Evolutionary conservation across 2,888 invertebrate species (phyloP), one percentile per base, ranked within the genome.

Genomic region (Drosophila peninsularis): DNA sequence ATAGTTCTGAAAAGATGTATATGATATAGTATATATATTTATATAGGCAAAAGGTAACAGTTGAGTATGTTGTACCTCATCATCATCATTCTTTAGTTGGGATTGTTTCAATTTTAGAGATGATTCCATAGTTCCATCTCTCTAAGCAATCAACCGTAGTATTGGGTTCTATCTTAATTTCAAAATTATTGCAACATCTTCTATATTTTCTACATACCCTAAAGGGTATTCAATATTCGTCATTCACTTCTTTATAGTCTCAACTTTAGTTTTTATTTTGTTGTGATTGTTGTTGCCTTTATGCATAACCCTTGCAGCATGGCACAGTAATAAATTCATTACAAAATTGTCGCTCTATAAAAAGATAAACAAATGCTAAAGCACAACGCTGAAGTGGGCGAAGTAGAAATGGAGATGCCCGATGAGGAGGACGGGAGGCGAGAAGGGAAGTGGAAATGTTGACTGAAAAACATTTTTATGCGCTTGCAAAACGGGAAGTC

Each of bases 281-380:
- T 30, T 30, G 30, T 30, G 30, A 30, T 66, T 49, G 45, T 68
- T 52, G 47, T 36, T 66, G 68, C 42, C 45, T 85, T 85, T 78
- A 80, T 82, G 79, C 77, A 86, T 80, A 77, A 75, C 86, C 86
- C 77, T 69, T 69, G 62, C 70, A 57, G 56, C 71, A 50, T 76
- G 79, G 71, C 72, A 71, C 58, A 72, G 83, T 86, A 83, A 83
- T 83, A 83, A 83, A 83, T 83, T 83, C 88, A 83, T 83, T 83
- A 88, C 80, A 77, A 83, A 83, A 83, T 83, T 88, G 83, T 83
- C 88, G 83, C 83, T 83, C 71, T 73, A 78, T 71, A 86, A 86
- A 88, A 80, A 88, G 78, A 88, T 88, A 88, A 83, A 88, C 75
- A 82, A 88, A 82, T 70, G 76, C 75, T 69, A 62, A 62, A 62